Evolutionary conservation across 92 coral and sea anemone species (phyloP).

Genomic region (Palythoa caribaeorum): DNA sequence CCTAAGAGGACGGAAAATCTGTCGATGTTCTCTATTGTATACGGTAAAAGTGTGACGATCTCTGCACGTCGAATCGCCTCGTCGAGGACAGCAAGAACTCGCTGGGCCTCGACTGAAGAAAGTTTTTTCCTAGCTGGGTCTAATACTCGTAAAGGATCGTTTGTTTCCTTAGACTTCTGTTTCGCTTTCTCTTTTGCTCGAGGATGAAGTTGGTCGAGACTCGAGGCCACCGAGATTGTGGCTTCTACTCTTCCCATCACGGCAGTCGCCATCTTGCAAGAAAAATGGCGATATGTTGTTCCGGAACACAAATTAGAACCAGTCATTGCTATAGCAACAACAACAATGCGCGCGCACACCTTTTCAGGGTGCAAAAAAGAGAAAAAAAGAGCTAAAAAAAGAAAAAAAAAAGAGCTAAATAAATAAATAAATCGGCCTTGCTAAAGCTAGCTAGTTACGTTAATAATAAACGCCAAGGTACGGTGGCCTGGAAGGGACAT

Average conservation of each 20-base stretch:
- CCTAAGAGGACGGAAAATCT: constrained; percentile 94
- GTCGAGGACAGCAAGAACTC: constrained; percentile 91
- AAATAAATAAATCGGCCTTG: too few relatives aligned
- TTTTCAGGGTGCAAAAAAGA: neutral
- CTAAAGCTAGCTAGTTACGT: too few relatives aligned
- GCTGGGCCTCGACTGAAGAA: constrained; percentile 96
- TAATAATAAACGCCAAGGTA: too few relatives aligned
- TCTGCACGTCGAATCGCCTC: constrained; percentile 89
- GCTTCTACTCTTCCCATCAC: constrained; percentile 80
- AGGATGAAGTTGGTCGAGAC: constrained; percentile 80
- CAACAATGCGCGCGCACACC: constrained; percentile 24
- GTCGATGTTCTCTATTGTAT: constrained; percentile 80
- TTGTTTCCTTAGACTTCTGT: constrained; percentile 74
- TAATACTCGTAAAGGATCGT: constrained; percentile 91
- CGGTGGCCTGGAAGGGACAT: too few relatives aligned
- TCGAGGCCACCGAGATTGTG: constrained; percentile 94
- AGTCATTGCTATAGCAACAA: constrained; percentile 71
- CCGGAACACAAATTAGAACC: constrained; percentile 57
- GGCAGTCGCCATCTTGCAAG: constrained; percentile 77
- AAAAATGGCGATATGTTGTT: constrained; percentile 44
- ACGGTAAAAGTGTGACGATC: constrained; percentile 87
- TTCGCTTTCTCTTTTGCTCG: constrained; percentile 79
- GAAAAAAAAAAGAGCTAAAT: too few relatives aligned
- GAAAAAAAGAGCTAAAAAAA: too few relatives aligned
- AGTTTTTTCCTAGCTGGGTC: constrained; percentile 96